Base-by-base conservation (phyloP, 2,797 vertebrate species). In the Ceyx erithaca region DNA sequence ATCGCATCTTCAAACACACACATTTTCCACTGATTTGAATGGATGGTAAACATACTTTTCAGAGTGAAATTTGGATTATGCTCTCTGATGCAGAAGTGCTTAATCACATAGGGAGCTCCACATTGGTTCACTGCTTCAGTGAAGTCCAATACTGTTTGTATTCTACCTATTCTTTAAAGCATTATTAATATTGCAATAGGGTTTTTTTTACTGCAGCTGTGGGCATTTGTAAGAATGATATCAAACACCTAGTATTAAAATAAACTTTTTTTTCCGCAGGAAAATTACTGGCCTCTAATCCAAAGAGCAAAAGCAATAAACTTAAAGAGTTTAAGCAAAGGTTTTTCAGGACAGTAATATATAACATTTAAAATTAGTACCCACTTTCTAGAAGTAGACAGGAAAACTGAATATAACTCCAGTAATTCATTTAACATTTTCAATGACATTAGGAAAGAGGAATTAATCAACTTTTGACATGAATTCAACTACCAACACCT, bases 381-480 rank as follows among this genome's bases (percentile, higher is more conserved):
- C 52, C 55, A 83, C 64, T 96, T 70, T 93, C 95, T 92, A 96
- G 72, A 87, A 95, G 87, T 89, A 96, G 85, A 80, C 57, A 94
- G 77, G 37, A 92, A 95, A 85, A 20, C 76, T 61, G 80, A 77
- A 91, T 96, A 76, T 72, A 93, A 96, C 61, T 90, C 31, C 90
- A 92, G 80, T 83, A 96, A 97, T 95, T 96, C 51, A 95, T 83
- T 96, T 87, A 97, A 92, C 94, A 96, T 95, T 92, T 95, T 96
- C 94, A 95, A 68, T 94, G 94, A 96, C 80, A 93, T 92, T 95
- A 96, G 81, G 57, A 95, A 89, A 94, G 91, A 94, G 63, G 76
- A 97, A 97, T 97, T 96, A 96, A 97, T 97, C 94, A 96, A 80
- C 48, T 92, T 96, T 83, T 87, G 90, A 90, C 84, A 86, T 37